phyloP scores from a whole-genome alignment of 2,888 invertebrate genomes.

The Lagria hirta region DNA sequence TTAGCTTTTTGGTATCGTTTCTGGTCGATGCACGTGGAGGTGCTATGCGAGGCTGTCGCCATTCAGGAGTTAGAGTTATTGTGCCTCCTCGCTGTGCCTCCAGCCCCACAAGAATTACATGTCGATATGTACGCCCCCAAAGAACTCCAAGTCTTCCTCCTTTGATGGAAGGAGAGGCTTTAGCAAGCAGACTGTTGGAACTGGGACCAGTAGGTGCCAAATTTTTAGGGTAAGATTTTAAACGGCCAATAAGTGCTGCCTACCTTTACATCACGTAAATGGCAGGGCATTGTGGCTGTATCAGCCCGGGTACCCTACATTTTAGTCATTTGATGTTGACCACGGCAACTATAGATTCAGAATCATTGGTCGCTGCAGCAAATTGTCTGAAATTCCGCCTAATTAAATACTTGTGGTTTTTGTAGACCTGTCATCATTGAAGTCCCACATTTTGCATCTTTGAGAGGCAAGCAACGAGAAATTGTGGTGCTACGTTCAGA shows the following conservation, averaged over 20 bases:
- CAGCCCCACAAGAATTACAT: slow-evolving; percentile 95
- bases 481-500: slow-evolving; percentile 95
- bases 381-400: too few species aligned
- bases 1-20: slow-evolving; percentile 96
- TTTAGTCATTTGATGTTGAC: too few species aligned
- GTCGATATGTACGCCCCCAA: slow-evolving; percentile 79
- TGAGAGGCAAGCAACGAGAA: slow-evolving; percentile 92
- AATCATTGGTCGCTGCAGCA: too few species aligned
- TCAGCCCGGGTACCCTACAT: too few species aligned
- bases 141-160: slow-evolving; percentile 86
- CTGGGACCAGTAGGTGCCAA: slow-evolving; percentile 94
- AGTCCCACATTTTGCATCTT: slow-evolving; percentile 96
- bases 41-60: slow-evolving; percentile 97
- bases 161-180: slow-evolving; percentile 96
- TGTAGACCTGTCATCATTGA: slow-evolving; percentile 88
- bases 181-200: slow-evolving; percentile 92
- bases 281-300: too few species aligned
- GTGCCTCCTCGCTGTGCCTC: slow-evolving; percentile 95
- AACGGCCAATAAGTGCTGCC: too few species aligned
- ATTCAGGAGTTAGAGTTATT: slow-evolving; percentile 94
- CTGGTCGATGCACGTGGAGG: slow-evolving; percentile 99
- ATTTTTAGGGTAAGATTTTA: slow-evolving; percentile 81
- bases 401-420: too few species aligned
- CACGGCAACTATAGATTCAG: too few species aligned
- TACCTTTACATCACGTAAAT: too few species aligned